phyloP scores from a whole-genome alignment of 2,113 vertebrate species.

The Protomyctophum bolini region DNA sequence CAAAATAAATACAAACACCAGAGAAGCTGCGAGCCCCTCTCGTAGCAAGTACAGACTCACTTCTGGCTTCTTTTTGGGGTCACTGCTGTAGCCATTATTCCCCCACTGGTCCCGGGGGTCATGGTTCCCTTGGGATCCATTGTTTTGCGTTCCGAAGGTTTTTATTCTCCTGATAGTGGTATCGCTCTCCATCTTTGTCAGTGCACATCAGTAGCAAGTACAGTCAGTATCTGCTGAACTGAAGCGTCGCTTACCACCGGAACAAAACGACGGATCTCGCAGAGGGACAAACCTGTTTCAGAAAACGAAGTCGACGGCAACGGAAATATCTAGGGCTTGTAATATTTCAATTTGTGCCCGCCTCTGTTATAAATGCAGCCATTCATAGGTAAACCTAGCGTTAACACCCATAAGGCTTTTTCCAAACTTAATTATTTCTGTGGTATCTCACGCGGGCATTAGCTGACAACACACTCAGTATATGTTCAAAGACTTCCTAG shows the following conservation, averaged over 20 bases:
- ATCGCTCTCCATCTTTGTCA: constrained; percentile 78
- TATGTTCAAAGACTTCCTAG: too few relatives aligned
- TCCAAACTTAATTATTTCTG: too few relatives aligned
- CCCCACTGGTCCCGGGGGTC: constrained; percentile 28
- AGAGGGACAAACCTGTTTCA: constrained; percentile 70
- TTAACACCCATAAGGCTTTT: not conserved
- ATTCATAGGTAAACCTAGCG: not conserved
- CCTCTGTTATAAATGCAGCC: not conserved
- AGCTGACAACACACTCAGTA: not conserved
- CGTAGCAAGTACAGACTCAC: constrained; percentile 67
- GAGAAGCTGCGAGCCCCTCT: constrained; percentile 67
- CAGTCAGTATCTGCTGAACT: constrained; percentile 18
- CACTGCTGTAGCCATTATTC: constrained; percentile 58
- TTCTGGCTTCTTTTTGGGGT: constrained; percentile 70
- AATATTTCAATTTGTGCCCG: not conserved
- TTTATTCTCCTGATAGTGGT: constrained; percentile 75
- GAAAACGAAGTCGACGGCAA: not conserved
- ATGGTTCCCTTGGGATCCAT: constrained; percentile 22
- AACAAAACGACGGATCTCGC: constrained; percentile 49
- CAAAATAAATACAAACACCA: constrained; percentile 74
- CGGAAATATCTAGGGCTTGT: not conserved
- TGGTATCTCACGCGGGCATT: too few relatives aligned
- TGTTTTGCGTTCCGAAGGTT: constrained; percentile 40
- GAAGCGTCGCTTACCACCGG: constrained; percentile 19
- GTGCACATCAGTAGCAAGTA: constrained; percentile 49